A percentile compares a stretch with the other conserved stretches of the same genome.
Conservation (phyloP, 2,888 invertebrate species). For the Chrysolina americana region DNA sequence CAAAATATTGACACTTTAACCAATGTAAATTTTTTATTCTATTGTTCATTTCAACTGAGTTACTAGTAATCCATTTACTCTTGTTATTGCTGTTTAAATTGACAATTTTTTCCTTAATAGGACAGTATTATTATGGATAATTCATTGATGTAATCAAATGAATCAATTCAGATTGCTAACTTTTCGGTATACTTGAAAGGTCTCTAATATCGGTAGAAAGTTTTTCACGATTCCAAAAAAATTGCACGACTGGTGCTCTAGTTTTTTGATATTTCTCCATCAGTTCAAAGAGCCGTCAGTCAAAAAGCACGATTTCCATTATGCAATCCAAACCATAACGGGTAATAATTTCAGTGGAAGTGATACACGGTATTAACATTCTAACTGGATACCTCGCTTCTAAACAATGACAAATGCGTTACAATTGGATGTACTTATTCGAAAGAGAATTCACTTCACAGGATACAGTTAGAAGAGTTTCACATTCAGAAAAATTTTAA, state of each 20-base stretch:
- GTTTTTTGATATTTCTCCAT: background rate
- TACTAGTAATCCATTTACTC: too few relatives aligned
- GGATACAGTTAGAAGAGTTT: too few relatives aligned
- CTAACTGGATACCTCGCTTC: background rate
- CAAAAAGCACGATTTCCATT: background rate
- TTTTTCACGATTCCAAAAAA: background rate
- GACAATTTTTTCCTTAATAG: too few relatives aligned
- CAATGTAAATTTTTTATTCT: too few relatives aligned
- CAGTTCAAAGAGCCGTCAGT: background rate
- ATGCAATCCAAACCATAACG: constrained; percentile 3
- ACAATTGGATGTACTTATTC: background rate
- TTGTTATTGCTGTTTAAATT: too few relatives aligned
- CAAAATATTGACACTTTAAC: too few relatives aligned
- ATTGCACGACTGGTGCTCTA: background rate
- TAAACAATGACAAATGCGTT: background rate
- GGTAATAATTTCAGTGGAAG: background rate
- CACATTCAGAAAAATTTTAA: too few relatives aligned
- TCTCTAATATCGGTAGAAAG: background rate
- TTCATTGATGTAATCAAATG: too few relatives aligned
- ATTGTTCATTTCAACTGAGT: too few relatives aligned
- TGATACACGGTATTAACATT: background rate
- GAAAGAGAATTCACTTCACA: too few relatives aligned
- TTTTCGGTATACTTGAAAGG: background rate
- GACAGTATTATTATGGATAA: too few relatives aligned
- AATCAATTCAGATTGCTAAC: background rate